phyloP scores from a whole-genome alignment of 2,113 vertebrate genomes.

The Microtus montanus region DNA sequence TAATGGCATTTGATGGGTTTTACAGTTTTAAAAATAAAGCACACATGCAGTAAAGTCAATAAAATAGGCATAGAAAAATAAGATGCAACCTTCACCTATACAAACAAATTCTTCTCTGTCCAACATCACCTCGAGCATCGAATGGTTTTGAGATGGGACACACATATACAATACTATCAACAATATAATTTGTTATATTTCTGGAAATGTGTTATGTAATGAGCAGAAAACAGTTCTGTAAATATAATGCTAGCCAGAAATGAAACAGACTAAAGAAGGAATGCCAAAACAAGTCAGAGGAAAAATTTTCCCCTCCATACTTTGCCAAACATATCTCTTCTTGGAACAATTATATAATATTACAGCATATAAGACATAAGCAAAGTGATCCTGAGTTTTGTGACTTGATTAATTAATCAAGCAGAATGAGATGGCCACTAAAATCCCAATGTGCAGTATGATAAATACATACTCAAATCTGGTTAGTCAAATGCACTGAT shows the following conservation, averaged over 20 bases:
- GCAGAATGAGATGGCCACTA: background rate
- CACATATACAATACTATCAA: background rate
- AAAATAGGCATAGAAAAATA: constrained; percentile 20
- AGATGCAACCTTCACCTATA: background rate
- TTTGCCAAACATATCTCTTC: constrained; percentile 38
- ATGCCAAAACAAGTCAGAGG: constrained; percentile 39
- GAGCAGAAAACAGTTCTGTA: background rate
- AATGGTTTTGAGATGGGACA: too few species aligned
- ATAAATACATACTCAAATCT: background rate
- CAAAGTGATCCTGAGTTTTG: background rate
- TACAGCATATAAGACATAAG: background rate
- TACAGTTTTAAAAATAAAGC: constrained; percentile 21
- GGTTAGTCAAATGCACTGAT: background rate
- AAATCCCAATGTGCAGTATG: background rate
- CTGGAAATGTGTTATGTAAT: constrained; percentile 10
- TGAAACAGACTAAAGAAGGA: background rate
- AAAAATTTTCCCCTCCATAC: background rate
- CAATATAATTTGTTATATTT: constrained; percentile 5
- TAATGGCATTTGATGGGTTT: background rate
- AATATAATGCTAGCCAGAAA: background rate
- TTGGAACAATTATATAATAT: background rate
- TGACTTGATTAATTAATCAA: background rate
- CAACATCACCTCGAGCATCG: background rate
- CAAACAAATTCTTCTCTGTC: background rate
- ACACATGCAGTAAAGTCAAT: background rate